These are phyloP conservation scores for Noctua pronuba DNA, from an alignment of 2,888 invertebrate species.

Conservation along the genomic window DNA sequence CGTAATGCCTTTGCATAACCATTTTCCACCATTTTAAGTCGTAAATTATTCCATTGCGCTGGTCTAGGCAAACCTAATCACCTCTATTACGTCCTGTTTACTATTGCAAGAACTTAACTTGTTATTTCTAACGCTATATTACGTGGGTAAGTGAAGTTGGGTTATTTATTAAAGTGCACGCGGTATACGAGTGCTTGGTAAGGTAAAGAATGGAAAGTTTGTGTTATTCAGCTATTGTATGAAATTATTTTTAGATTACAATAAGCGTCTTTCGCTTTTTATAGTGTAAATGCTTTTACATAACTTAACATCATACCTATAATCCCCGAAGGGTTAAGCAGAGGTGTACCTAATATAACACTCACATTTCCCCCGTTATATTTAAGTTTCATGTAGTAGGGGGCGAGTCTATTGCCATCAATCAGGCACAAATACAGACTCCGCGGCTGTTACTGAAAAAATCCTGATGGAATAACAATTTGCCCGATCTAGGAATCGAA, in stretches of 20 bases:
- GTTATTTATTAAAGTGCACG: conserved; percentile 36
- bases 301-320: too few relatives aligned
- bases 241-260: conserved; percentile 8
- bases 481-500: too few relatives aligned
- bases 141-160: conserved; percentile 7
- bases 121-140: conserved; percentile 34
- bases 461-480: too few relatives aligned
- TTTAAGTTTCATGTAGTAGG: too few relatives aligned
- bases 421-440: too few relatives aligned
- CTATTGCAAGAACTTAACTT: conserved; percentile 38
- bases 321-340: too few relatives aligned
- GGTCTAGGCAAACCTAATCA: conserved; percentile 47
- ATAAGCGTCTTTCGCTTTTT: not conserved
- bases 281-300: not conserved
- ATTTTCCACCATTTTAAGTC: conserved; percentile 31
- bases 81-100: conserved; percentile 50
- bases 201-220: not conserved
- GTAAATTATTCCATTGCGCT: conserved; percentile 58
- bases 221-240: not conserved
- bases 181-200: not conserved
- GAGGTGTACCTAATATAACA: too few relatives aligned
- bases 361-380: too few relatives aligned
- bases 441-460: too few relatives aligned
- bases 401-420: too few relatives aligned
- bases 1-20: conserved; percentile 35